phyloP scores from a whole-genome alignment of 2,113 vertebrate species.

The Cyanoramphus novaezelandiae region DNA sequence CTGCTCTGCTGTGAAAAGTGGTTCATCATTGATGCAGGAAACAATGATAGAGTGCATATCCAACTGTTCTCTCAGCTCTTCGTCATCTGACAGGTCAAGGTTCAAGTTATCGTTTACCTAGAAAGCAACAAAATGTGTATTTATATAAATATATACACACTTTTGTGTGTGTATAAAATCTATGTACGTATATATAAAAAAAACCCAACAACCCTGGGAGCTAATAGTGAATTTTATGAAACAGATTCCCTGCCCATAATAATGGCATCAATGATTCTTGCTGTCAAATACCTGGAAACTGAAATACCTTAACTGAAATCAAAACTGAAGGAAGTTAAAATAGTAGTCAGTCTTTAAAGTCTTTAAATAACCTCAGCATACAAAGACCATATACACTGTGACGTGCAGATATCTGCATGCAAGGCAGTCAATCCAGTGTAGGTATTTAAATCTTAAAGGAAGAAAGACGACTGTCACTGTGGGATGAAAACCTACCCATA shows the following conservation, averaged over 20 bases:
- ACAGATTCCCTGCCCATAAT: not conserved
- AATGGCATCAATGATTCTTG: not conserved
- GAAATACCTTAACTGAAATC: not conserved
- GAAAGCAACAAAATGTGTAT: not conserved
- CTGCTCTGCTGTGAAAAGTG: slow-evolving; percentile 96
- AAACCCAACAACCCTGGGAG: not conserved
- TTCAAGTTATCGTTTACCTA: slow-evolving; percentile 85
- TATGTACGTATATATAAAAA: not conserved
- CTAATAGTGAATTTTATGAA: not conserved
- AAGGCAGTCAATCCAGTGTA: not conserved
- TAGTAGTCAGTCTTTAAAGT: not conserved
- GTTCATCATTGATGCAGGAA: slow-evolving; percentile 91
- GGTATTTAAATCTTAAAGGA: not conserved
- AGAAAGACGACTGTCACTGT: not conserved
- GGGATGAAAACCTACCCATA: not conserved
- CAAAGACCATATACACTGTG: not conserved
- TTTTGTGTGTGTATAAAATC: not conserved
- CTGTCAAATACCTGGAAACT: not conserved
- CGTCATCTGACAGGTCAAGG: slow-evolving; percentile 92
- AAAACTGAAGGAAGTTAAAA: not conserved
- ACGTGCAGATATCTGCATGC: not conserved
- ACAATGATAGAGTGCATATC: slow-evolving; percentile 99
- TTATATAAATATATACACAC: not conserved
- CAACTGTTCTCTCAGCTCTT: slow-evolving; percentile 94
- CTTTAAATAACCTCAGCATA: not conserved